These are phyloP conservation scores for Anastrepha ludens DNA, from an alignment of 1,140 invertebrate species.

Conservation along the genomic window DNA sequence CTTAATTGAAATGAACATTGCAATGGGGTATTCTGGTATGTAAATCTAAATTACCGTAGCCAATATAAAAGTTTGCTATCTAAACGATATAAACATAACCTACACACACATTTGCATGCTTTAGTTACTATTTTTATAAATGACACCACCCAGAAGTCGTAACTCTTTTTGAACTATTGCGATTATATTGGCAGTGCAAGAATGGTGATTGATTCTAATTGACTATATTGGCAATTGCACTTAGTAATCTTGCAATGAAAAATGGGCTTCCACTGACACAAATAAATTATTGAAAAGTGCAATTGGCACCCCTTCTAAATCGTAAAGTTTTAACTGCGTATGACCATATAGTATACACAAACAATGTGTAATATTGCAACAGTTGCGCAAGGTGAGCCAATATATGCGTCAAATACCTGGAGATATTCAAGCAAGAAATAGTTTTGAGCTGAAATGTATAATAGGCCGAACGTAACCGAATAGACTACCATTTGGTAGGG, in stretches of 20 bases:
- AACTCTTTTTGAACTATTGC: background rate
- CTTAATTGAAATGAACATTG: too few species aligned
- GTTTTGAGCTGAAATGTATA: too few species aligned
- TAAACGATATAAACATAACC: background rate
- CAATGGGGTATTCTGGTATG: too few species aligned
- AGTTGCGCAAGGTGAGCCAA: too few species aligned
- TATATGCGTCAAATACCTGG: too few species aligned
- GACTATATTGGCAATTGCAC: slow-evolving; percentile 6
- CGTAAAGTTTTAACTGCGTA: background rate
- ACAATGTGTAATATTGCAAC: too few species aligned
- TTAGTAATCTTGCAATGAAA: background rate
- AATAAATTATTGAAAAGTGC: slow-evolving; percentile 9
- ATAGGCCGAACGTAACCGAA: too few species aligned
- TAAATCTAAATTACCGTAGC: too few species aligned
- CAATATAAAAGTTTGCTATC: background rate
- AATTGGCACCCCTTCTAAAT: background rate
- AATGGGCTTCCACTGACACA: background rate
- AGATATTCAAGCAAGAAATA: too few species aligned
- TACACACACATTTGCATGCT: background rate
- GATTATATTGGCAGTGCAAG: background rate
- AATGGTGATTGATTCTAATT: slow-evolving; percentile 21
- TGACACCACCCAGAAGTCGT: background rate
- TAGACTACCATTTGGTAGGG: too few species aligned
- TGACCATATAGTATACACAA: too few species aligned
- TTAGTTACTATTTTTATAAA: background rate